Evolutionary conservation across 2,888 invertebrate species (phyloP).

Genomic region (Heliconius charithonia): DNA sequence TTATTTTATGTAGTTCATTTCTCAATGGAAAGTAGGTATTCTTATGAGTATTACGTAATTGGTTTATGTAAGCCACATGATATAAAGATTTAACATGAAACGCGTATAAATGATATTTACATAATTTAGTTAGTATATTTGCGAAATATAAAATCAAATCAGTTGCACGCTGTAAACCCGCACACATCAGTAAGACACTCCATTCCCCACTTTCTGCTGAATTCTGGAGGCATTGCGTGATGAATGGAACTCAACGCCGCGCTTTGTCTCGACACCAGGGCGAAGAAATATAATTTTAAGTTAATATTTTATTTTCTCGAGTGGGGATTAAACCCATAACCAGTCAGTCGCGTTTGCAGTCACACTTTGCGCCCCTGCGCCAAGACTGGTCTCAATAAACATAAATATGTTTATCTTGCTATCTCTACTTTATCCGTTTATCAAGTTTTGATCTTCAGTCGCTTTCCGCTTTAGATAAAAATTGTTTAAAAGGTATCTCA

Average conservation of each 20-base stretch:
- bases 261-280: no score
- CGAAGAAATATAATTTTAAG: no score
- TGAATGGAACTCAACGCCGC: no score
- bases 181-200: no score
- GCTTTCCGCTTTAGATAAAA: conserved; percentile 11
- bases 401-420: background rate
- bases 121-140: background rate
- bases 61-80: conserved; percentile 4
- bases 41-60: background rate
- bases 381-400: background rate
- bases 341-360: no score
- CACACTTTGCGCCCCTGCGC: no score
- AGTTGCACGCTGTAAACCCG: no score
- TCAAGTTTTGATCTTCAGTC: background rate
- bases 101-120: background rate
- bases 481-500: background rate
- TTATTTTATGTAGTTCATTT: background rate
- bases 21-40: background rate
- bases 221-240: no score
- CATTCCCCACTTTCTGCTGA: no score
- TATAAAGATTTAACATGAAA: background rate
- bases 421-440: background rate
- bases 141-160: background rate
- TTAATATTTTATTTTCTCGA: no score
- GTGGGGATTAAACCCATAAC: no score